Evolutionary conservation across 2,113 vertebrate genomes (phyloP), one percentile per base, ranked within the genome.

Genomic region (Poecilia latipinna): DNA sequence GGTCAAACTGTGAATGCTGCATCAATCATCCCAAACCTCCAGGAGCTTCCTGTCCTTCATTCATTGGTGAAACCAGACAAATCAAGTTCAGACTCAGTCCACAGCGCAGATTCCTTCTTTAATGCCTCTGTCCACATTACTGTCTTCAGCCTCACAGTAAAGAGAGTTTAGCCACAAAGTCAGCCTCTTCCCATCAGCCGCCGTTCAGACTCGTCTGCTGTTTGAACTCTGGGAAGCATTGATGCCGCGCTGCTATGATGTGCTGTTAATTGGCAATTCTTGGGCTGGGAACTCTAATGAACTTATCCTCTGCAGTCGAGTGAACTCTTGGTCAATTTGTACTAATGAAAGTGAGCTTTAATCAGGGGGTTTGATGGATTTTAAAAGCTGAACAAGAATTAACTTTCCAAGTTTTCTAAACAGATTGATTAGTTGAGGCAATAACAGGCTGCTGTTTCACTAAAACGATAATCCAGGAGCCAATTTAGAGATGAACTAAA

Each of bases 181-280:
- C 37, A 28, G 37, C 10, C 26, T 67, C n/a, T 26, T 39, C 32
- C 37, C n/a, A 42, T 17, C 12, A 15, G 65, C 35, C 39, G 6
- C 26, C 42, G n/a, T 66, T 42, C 39, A 66, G 37, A 67, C 24
- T 11, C 10, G 65, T 29, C 65, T 67, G 65, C n/a, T 67, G 10
- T 67, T 44, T 67, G 65, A 44, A 67, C 65, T 67, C n/a, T 26
- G 17, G 13, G 65, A 44, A 67, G 65, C 65, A 44, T 28, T 42
- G 65, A 67, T 67, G 65, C 37, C 4, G 65, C 37, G 39, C 65
- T 67, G 65, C 26, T 67, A 44, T 67, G 51, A 57, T 57, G 11
- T 67, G 37, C 65, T 67, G n/a, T 44, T 67, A 67, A 44, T 44
- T 67, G 65, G 65, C 37, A 42, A 26, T 67, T 67, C 22, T 28